These are phyloP conservation scores for Dipodomys ordii DNA, from an alignment of 2,113 vertebrate genomes.

Conservation along the genomic window DNA sequence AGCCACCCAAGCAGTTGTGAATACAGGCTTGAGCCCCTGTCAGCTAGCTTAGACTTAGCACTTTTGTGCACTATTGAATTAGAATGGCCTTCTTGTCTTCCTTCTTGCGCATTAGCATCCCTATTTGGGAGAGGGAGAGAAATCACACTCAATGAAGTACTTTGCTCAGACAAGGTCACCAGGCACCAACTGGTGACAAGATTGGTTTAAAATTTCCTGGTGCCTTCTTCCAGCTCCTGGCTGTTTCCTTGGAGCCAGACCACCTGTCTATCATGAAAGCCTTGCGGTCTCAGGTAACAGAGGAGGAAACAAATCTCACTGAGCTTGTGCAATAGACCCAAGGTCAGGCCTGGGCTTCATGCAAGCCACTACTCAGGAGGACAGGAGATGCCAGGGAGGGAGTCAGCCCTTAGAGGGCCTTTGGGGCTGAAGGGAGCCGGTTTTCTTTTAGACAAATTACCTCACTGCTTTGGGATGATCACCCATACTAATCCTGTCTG, in stretches of 20 bases:
- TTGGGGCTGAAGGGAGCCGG: background rate
- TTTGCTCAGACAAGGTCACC: conserved; percentile 67
- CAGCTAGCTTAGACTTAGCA: background rate
- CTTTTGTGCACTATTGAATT: background rate
- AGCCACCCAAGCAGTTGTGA: too few species aligned
- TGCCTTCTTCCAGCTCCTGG: background rate
- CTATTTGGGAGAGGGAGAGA: conserved; percentile 27
- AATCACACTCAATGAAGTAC: background rate
- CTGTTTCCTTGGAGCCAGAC: conserved; percentile 39
- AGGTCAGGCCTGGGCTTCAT: conserved; percentile 46
- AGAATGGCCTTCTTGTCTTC: background rate
- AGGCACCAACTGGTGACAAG: conserved; percentile 11
- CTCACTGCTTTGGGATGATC: conserved; percentile 22
- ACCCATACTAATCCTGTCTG: background rate
- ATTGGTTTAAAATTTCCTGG: conserved; percentile 64
- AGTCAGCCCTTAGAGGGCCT: background rate
- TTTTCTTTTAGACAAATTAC: conserved; percentile 47
- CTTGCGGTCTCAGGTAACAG: conserved; percentile 67
- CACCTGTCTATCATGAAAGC: conserved; percentile 67
- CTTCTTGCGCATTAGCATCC: background rate
- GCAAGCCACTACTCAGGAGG: rapidly evolving
- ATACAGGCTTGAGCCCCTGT: too few species aligned
- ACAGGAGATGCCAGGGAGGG: background rate
- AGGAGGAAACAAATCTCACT: conserved; percentile 52
- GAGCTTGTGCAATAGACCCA: conserved; percentile 14